Evolutionary conservation across 53 echinoderm and acorn worm species (phyloP), one percentile per base, ranked within the genome.

Genomic region (Hippasteria phrygiana): DNA sequence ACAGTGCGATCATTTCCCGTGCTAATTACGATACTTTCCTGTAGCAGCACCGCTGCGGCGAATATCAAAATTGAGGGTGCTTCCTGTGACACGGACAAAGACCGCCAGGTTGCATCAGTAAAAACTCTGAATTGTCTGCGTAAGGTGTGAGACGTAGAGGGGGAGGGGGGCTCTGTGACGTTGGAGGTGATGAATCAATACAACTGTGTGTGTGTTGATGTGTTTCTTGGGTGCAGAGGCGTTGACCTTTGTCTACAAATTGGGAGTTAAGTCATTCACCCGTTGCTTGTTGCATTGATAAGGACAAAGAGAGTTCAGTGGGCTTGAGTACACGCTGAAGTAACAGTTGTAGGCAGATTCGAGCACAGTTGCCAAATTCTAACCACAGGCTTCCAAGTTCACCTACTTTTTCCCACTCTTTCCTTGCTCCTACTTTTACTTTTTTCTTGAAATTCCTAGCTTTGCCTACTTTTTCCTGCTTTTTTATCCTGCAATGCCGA

Each of bases 11-110:
- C 85, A 85, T 51, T 85, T 85, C 85, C 85, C 55, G 70, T 43
- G 85, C 14, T 85, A 85, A 85, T 85, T 71, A 51, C 37, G 20
- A 70, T 67, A 35, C 71, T 39, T 69, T 85, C 85, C 85, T 70
- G 85, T 65, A 85, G 51, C 48, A 38, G 33, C 71, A 70, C 69
- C 29, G 53, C 79, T 62, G 26, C 41, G 17, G 37, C 79, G 38
- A 62, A 56, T 36, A 14, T 31, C 69, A 0, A 39, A 79, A 20
- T 56, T 47, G 18, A 13, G 35, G 20, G 50, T 17, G 17, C 31
- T 50, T 51, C 36, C 40, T 11, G 79, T 55, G 26, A 26, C 39
- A 24, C 27, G 62, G 14, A 10, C 62, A 55, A 59, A 31, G 79
- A 56, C 56, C 43, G 27, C 55, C 36, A 36, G 41, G 79, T 79